A percentile compares a stretch with the other conserved stretches of the same genome.
Conservation (phyloP, 2,797 vertebrate species). For the Babyrousa celebensis region DNA sequence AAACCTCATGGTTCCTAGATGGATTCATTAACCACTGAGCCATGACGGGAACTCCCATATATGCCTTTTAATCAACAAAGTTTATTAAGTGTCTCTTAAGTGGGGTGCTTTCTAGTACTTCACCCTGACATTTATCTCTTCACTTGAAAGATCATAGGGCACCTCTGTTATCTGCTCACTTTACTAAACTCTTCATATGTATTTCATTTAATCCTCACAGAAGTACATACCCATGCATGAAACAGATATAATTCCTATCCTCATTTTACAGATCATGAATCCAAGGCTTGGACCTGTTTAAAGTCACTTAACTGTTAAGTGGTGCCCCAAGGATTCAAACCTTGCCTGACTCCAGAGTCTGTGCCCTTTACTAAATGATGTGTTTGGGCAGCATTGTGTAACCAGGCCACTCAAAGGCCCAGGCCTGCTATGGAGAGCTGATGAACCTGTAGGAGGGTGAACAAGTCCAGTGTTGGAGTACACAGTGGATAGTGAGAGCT, state of each 20-base stretch:
- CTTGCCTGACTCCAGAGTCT: background rate
- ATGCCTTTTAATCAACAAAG: background rate
- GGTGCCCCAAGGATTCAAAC: background rate
- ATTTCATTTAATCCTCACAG: slow-evolving; percentile 20
- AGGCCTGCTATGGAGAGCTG: background rate
- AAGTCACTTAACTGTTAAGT: background rate
- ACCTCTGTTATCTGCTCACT: background rate
- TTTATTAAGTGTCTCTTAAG: slow-evolving; percentile 1
- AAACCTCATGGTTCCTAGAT: no score
- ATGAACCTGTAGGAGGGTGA: background rate
- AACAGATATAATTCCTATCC: slow-evolving; percentile 20
- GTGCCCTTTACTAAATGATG: slow-evolving; percentile 16
- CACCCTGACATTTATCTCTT: slow-evolving; percentile 40
- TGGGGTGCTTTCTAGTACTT: background rate
- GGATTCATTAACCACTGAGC: no score
- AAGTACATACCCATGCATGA: slow-evolving; percentile 7
- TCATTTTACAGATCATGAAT: background rate
- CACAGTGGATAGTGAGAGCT: background rate
- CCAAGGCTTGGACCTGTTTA: background rate
- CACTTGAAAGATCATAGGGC: slow-evolving; percentile 28
- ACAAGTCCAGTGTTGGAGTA: background rate
- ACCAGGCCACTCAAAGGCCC: background rate
- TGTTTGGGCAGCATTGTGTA: background rate
- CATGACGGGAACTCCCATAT: background rate
- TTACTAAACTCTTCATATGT: background rate